Percentiles rank a stretch among this genome's conserved stretches.
phyloP scores from a whole-genome alignment of 2,113 vertebrate species.

The Caretta caretta region DNA sequence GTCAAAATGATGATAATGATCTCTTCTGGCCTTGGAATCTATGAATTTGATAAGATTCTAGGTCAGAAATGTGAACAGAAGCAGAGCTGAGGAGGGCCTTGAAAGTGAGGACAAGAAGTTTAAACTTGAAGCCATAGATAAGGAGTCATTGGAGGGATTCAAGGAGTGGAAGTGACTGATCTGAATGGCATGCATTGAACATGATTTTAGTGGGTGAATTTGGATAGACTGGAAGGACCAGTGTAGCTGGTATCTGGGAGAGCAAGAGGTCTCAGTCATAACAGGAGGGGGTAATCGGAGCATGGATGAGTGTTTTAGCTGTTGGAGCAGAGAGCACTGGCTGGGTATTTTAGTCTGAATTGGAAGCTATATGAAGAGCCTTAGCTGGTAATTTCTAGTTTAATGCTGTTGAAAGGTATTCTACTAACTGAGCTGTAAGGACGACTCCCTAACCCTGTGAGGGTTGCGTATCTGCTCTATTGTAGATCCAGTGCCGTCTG shows the following conservation, averaged over 20 bases:
- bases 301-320: not conserved
- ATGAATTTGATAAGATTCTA: too few species aligned
- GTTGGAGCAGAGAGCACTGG: not conserved
- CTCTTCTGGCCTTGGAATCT: too few species aligned
- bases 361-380: not conserved
- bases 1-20: not conserved
- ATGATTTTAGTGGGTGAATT: not conserved
- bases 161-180: not conserved
- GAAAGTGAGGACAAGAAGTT: not conserved
- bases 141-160: not conserved
- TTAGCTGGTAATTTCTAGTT: not conserved
- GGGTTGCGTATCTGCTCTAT: not conserved
- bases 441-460: slow-evolving; percentile 7
- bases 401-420: not conserved
- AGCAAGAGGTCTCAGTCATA: not conserved
- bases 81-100: too few species aligned
- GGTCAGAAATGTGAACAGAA: too few species aligned
- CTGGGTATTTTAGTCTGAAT: not conserved
- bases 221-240: not conserved
- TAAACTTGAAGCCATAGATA: not conserved
- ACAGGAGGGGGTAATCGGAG: not conserved
- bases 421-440: not conserved
- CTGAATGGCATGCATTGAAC: not conserved
- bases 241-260: not conserved
- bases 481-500: not conserved